phyloP scores from a whole-genome alignment of 1,140 invertebrate genomes.

The Drosophila yakuba region DNA sequence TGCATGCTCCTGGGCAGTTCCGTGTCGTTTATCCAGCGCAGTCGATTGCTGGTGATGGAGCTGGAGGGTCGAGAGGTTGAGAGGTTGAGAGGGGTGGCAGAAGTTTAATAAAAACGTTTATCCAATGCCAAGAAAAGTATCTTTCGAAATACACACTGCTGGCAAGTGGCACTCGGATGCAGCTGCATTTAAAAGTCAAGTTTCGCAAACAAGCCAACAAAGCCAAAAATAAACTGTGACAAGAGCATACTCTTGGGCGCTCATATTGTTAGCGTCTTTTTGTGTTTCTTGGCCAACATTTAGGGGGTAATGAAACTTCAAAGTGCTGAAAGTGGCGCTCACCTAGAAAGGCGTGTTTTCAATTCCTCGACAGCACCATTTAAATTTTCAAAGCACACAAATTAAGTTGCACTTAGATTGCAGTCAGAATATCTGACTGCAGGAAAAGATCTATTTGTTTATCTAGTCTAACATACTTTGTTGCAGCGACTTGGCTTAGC shows the following conservation, averaged over 20 bases:
- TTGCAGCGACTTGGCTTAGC: conserved; percentile 19
- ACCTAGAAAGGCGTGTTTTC: not conserved
- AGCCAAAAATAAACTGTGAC: conserved; percentile 51
- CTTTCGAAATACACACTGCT: conserved; percentile 49
- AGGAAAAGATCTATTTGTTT: conserved; percentile 30
- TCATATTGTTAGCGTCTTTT: conserved; percentile 54
- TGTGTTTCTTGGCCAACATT: conserved; percentile 64
- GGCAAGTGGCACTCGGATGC: conserved; percentile 69
- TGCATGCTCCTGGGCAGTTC: conserved; percentile 87
- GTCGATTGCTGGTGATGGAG: conserved; percentile 89
- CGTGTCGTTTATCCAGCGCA: conserved; percentile 87
- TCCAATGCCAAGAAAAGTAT: conserved; percentile 62
- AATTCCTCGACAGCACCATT: not conserved
- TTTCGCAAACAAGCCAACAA: conserved; percentile 51
- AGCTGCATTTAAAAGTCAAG: conserved; percentile 75
- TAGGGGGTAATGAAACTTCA: conserved; percentile 6
- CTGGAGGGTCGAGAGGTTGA: conserved; percentile 15
- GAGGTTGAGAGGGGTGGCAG: not conserved
- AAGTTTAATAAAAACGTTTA: conserved; percentile 43
- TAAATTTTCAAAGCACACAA: conserved; percentile 20
- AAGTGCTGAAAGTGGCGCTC: not conserved
- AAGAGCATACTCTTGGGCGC: conserved; percentile 53
- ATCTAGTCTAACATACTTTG: conserved; percentile 54
- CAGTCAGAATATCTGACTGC: conserved; percentile 4
- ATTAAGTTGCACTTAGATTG: conserved; percentile 17